phyloP scores from a whole-genome alignment of 2,888 invertebrate genomes.

The Parochlus steinenii region DNA sequence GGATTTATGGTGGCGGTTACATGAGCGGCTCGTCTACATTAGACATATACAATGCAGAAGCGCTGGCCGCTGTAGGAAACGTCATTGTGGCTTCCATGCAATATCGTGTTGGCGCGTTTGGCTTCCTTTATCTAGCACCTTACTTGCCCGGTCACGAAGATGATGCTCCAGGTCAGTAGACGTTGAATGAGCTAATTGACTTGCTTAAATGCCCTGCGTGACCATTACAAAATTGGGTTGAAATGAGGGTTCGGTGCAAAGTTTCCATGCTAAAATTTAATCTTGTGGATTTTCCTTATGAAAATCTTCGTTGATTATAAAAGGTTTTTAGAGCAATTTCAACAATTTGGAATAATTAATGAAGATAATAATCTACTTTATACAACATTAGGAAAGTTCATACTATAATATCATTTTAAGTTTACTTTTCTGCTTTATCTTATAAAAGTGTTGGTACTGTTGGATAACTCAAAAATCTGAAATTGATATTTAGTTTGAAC shows the following conservation, averaged over 20 bases:
- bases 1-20: slow-evolving; percentile 91
- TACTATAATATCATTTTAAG: no score
- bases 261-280: no score
- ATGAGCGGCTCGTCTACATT: slow-evolving; percentile 85
- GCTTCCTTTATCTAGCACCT: slow-evolving; percentile 65
- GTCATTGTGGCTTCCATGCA: slow-evolving; percentile 92
- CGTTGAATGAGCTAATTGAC: not conserved
- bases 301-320: no score
- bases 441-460: no score
- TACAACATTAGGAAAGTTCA: no score
- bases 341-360: no score
- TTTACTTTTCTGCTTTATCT: no score
- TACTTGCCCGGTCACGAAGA: slow-evolving; percentile 28
- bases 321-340: no score
- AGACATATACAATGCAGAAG: slow-evolving; percentile 87
- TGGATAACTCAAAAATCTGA: no score
- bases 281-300: no score
- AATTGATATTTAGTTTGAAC: no score
- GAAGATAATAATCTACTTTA: no score
- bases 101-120: slow-evolving; percentile 85
- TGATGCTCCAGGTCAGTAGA: slow-evolving; percentile 26
- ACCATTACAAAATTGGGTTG: not conserved
- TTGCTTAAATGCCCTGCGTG: not conserved
- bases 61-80: slow-evolving; percentile 76
- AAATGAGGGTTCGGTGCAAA: not conserved